Conservation (phyloP, 2,888 invertebrate species). For the Melanotus villosus region DNA sequence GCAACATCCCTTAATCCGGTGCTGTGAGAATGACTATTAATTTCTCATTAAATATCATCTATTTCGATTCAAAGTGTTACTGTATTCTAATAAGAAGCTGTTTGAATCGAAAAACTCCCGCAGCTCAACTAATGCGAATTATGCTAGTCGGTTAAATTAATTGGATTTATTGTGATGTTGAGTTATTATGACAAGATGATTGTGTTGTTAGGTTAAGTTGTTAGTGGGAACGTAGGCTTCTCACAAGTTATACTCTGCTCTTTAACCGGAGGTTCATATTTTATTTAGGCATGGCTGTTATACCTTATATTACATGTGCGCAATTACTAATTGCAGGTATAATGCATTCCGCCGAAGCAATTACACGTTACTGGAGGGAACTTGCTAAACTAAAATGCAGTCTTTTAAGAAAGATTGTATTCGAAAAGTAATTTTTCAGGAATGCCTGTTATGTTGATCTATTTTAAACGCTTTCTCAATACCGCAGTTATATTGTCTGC, state of each 20-base stretch:
- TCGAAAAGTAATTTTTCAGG: constrained; percentile 40
- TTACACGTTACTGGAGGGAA: constrained; percentile 29
- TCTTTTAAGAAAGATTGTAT: constrained; percentile 16
- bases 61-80: constrained; percentile 1
- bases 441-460: constrained; percentile 34
- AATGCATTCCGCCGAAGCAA: constrained; percentile 28
- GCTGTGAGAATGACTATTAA: no score
- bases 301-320: constrained; percentile 12
- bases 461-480: constrained; percentile 42
- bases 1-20: no score
- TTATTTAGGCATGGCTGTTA: constrained; percentile 15
- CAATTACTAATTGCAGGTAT: constrained; percentile 24
- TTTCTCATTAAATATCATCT: no score
- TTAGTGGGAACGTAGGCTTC: constrained; percentile 10
- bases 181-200: constrained; percentile 37
- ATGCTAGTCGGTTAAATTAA: constrained; percentile 26
- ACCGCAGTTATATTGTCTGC: constrained; percentile 53
- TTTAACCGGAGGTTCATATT: constrained; percentile 2
- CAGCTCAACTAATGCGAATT: constrained; percentile 16
- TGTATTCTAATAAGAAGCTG: constrained; percentile 10
- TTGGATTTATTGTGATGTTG: constrained; percentile 38
- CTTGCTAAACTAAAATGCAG: constrained; percentile 23
- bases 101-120: constrained; percentile 23
- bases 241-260: background rate
- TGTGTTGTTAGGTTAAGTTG: constrained; percentile 21